Percentiles rank a stretch among this genome's conserved stretches.
Conservation (phyloP, 2,888 invertebrate genomes). For the Dolichomitus sp. region DNA sequence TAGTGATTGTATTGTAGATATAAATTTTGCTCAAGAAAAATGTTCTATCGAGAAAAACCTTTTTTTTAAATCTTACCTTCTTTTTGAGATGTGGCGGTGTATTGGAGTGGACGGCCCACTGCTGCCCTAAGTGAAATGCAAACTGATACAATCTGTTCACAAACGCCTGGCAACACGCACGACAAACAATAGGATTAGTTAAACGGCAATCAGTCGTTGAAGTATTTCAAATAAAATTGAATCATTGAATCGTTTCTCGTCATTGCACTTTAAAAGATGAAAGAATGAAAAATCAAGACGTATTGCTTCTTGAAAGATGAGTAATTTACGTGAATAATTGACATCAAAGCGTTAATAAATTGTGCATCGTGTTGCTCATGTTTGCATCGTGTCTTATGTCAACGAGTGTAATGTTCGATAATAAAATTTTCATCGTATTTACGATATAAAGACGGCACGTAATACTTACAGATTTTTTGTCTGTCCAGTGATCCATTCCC, state of each 20-base stretch:
- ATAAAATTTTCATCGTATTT: slow-evolving; percentile 21
- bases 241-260: slow-evolving; percentile 14
- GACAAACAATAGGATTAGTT: slow-evolving; percentile 86
- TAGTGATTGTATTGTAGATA: neutral
- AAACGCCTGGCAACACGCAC: slow-evolving; percentile 88
- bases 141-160: slow-evolving; percentile 90
- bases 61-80: slow-evolving; percentile 87
- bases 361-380: slow-evolving; percentile 18
- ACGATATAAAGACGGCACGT: slow-evolving; percentile 44
- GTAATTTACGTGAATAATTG: neutral
- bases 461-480: slow-evolving; percentile 89
- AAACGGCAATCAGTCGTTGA: slow-evolving; percentile 79
- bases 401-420: slow-evolving; percentile 40
- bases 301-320: neutral
- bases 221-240: slow-evolving; percentile 12
- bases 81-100: slow-evolving; percentile 89
- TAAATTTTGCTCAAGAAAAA: slow-evolving; percentile 23
- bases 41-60: neutral
- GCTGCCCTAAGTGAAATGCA: slow-evolving; percentile 93
- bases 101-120: slow-evolving; percentile 90
- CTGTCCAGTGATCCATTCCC: slow-evolving; percentile 89
- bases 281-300: neutral
- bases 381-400: slow-evolving; percentile 26
- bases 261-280: neutral
- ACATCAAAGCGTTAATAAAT: neutral